These are phyloP conservation scores for Tricholauxania praeusta DNA, from an alignment of 2,888 invertebrate species.

Conservation along the genomic window DNA sequence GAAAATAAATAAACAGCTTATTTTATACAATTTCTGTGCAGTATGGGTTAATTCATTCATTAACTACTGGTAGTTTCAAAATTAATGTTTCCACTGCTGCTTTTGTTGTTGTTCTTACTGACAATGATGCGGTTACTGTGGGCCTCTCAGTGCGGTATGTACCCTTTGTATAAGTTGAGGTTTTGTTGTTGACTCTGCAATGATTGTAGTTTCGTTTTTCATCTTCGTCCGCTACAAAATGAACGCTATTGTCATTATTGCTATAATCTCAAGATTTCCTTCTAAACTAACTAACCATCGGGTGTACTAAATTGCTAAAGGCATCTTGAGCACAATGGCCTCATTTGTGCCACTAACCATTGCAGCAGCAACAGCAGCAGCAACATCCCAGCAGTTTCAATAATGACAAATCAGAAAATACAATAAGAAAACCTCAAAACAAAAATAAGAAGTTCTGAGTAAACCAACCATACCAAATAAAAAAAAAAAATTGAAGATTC, in stretches of 20 bases:
- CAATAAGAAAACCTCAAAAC: not conserved
- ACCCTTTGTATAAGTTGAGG: not conserved
- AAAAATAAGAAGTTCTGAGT: constrained; percentile 19
- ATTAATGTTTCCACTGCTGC: not conserved
- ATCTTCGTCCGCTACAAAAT: not conserved
- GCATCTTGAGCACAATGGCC: constrained; percentile 5
- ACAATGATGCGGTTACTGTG: not conserved
- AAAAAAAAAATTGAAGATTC: constrained; percentile 33
- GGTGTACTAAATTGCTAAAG: not conserved
- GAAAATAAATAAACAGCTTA: no score
- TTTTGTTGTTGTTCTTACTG: not conserved
- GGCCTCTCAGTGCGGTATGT: no score
- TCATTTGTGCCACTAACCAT: not conserved
- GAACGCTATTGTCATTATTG: constrained; percentile 2
- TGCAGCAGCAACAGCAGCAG: not conserved
- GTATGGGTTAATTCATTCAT: constrained; percentile 8
- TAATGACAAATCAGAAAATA: constrained; percentile 40
- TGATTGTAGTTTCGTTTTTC: not conserved
- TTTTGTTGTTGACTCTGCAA: not conserved
- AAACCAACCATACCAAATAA: constrained; percentile 50
- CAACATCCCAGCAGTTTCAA: constrained; percentile 23
- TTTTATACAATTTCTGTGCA: no score
- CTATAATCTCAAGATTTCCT: not conserved
- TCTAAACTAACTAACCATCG: not conserved
- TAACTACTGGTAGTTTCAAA: constrained; percentile 14